These are phyloP conservation scores for Oncorhynchus nerka DNA, from an alignment of 2,113 vertebrate genomes.

Conservation along the genomic window DNA sequence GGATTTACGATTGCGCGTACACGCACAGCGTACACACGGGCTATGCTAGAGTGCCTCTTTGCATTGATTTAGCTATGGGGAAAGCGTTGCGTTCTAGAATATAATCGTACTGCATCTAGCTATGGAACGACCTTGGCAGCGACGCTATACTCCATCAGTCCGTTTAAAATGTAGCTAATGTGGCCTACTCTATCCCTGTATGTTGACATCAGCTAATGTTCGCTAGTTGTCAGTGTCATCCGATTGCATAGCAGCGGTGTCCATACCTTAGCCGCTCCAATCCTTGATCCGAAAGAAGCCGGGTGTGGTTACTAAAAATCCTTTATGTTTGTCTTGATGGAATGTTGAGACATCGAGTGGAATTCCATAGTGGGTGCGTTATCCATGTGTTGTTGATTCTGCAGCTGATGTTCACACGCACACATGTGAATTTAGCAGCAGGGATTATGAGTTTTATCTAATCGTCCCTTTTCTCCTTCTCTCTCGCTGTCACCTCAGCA, in stretches of 20 bases:
- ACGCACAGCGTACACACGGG: constrained; percentile 50
- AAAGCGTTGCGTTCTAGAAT: background rate
- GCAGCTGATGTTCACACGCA: background rate
- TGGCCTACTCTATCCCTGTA: background rate
- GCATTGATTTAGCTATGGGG: background rate
- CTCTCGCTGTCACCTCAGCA: constrained; percentile 71
- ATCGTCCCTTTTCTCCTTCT: constrained; percentile 55
- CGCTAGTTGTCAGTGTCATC: constrained; percentile 8
- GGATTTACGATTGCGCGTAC: constrained; percentile 59
- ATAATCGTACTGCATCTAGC: background rate
- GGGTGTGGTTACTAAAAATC: constrained; percentile 70
- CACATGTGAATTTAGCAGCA: background rate
- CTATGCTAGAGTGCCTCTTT: constrained; percentile 42
- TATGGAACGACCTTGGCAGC: background rate
- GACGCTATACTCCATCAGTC: background rate
- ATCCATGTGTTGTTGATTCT: constrained; percentile 10
- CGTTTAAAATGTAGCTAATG: background rate
- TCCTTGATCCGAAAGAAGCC: constrained; percentile 60
- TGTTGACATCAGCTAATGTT: background rate
- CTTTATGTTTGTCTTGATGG: constrained; percentile 33
- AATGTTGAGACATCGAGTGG: constrained; percentile 45
- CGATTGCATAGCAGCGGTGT: constrained; percentile 34
- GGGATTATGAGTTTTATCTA: constrained; percentile 15
- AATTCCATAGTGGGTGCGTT: constrained; percentile 42
- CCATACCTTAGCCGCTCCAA: constrained; percentile 67